Base-by-base conservation (phyloP, 2,797 vertebrate genomes). In the Ctenopoma multispine region DNA sequence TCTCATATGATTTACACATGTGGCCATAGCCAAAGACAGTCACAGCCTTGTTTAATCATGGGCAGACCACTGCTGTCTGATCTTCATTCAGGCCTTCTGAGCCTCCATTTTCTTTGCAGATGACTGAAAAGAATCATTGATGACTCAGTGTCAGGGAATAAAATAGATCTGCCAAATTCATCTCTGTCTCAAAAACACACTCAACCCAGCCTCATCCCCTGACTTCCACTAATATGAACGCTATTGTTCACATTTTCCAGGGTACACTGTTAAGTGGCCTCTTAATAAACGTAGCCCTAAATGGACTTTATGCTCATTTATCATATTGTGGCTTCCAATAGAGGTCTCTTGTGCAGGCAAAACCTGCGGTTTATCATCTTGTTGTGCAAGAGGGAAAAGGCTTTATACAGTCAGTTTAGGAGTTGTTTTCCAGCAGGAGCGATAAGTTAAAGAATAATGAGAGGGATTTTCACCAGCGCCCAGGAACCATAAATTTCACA, bases 401-500 rank as follows among this genome's bases (percentile, higher is more conserved):
- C 41, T 62, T 69, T 46, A 65, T 63, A 44, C 27, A 67, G 46
- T 44, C 47, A 41, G 54, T 75, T 66, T 24, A 66, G 60, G 50
- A 64, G 50, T 47, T 40, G 51, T 72, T 73, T 77, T 75, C 79
- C 65, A 69, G 63, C 67, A 85, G 75, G 43, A 47, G 53, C 23
- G 23, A 59, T 83, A 50, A 72, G 75, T 82, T 54, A 57, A 46
- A 64, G 60, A 79, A 59, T 81, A 81, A 77, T 83, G 67, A 72
- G 66, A 18, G 10, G 6, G 17, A 18, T 46, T 48, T 71, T 51
- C 40, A 49, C 53, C 44, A 61, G 60, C 51, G 63, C 53, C 20
- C 57, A 21, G 31, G 41, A 62, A 69, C 65, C 11, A 85, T 57
- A 23, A 15, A 67, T 75, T 31, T 44, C 43, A 80, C 40, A 63